Base-by-base conservation (phyloP, 2,113 vertebrate genomes). In the Halcyon senegalensis region DNA sequence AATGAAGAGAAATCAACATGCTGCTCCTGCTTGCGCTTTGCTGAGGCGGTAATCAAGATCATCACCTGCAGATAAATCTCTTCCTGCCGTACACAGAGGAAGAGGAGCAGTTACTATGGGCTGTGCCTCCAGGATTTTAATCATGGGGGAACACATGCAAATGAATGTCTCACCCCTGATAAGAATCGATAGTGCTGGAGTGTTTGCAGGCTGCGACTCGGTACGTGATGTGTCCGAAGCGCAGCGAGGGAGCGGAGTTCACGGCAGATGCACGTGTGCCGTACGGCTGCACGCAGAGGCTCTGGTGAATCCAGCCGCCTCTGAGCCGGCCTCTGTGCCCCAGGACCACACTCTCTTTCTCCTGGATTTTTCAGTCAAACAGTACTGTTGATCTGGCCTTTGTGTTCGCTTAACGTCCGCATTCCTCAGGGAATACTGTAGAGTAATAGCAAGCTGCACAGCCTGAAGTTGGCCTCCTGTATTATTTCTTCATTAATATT, bases 401-500 rank as follows among this genome's bases (percentile, higher is more conserved):
- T 46, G 55, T 62, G 74, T 72, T 24, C 64, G 33, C 44, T 41
- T 56, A 4, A n/a, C 14, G 48, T 50, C 63, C 72, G 78, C 4
- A 1, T 84, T 95, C 92, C 67, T 62, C 1, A 3, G 75, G 79
- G 67, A 58, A 72, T 37, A 30, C 19, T 84, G 59, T 11, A 27
- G 87, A 77, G 84, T 56, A 30, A 78, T 18, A 23, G 35, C 48
- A 30, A 74, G 69, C 76, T 44, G 73, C 62, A 21, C 68, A 55
- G 56, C 66, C 60, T 35, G 76, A 58, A 87, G 78, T 50, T 72
- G 51, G 76, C 60, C 82, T 73, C 70, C 75, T 4, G 2, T 33
- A 82, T 94, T 91, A 81, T 59, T 63, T 86, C 87, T 81, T 96
- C 96, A 78, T 97, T 94, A 96, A 89, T 92, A 87, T 76, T 72